A percentile compares a stretch with the other conserved stretches of the same genome.
Evolutionary conservation across 1,140 invertebrate genomes (phyloP).

Genomic region (Sitodiplosis mosellana): DNA sequence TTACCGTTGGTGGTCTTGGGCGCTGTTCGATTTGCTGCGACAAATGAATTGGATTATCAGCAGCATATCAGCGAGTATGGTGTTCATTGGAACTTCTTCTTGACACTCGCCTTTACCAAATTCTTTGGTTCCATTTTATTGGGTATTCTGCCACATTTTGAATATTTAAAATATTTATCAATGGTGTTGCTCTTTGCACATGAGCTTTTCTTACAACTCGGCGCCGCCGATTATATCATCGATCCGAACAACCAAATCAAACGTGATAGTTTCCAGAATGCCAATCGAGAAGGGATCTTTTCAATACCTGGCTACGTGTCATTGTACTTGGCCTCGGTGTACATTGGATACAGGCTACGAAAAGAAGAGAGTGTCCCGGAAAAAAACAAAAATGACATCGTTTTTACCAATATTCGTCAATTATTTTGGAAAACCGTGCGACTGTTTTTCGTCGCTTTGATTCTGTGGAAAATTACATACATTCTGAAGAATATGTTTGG

Average conservation of each 20-base stretch:
- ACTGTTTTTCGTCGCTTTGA: slow-evolving; percentile 22
- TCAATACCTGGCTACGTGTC: slow-evolving; percentile 69
- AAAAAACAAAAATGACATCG: too few species aligned
- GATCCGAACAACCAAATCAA: slow-evolving; percentile 22
- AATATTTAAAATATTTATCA: slow-evolving; percentile 28
- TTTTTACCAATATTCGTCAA: slow-evolving; percentile 10
- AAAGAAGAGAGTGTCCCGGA: slow-evolving; percentile 16
- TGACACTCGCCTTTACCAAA: slow-evolving; percentile 73
- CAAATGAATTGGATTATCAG: slow-evolving; percentile 57
- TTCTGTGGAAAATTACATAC: slow-evolving; percentile 29
- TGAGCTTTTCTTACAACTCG: slow-evolving; percentile 42
- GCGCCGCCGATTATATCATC: slow-evolving; percentile 54
- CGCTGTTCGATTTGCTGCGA: slow-evolving; percentile 39
- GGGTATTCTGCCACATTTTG: slow-evolving; percentile 24
- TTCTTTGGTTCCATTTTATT: slow-evolving; percentile 42
- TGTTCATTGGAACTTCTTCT: slow-evolving; percentile 93
- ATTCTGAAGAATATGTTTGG: slow-evolving; percentile 28
- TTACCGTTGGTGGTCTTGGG: slow-evolving; percentile 50
- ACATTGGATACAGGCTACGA: slow-evolving; percentile 41
- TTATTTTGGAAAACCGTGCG: slow-evolving; percentile 17
- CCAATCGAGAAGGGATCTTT: slow-evolving; percentile 79
- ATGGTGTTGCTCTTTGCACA: slow-evolving; percentile 40
- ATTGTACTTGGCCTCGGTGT: slow-evolving; percentile 57
- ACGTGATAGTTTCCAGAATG: slow-evolving; percentile 43
- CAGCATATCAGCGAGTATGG: slow-evolving; percentile 84